Evolutionary conservation across 2,888 invertebrate species (phyloP).

Genomic region (Campoplex nolae): DNA sequence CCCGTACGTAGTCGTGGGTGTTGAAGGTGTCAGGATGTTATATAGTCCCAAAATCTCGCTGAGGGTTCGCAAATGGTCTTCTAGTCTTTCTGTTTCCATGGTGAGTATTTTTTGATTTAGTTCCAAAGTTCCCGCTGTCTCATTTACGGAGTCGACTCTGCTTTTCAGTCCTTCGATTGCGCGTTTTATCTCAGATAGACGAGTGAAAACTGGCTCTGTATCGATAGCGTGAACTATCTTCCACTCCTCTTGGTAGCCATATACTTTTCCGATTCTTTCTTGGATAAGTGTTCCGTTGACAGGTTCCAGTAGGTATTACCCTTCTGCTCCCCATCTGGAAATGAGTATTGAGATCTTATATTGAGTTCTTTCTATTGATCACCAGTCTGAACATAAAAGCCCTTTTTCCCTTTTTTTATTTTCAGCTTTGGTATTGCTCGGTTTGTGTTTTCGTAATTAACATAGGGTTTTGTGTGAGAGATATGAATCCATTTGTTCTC

Average conservation of each 20-base stretch:
- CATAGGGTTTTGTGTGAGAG: slow-evolving; percentile 29
- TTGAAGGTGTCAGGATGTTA: neutral
- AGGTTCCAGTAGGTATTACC: slow-evolving; percentile 17
- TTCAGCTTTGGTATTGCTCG: slow-evolving; percentile 13
- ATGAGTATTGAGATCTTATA: neutral
- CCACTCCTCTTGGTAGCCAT: slow-evolving; percentile 44
- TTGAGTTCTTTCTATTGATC: neutral
- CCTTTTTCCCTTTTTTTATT: slow-evolving; percentile 12
- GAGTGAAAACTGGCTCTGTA: slow-evolving; percentile 10
- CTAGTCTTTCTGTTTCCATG: slow-evolving; percentile 1
- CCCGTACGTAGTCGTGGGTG: neutral
- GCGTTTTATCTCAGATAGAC: slow-evolving; percentile 3
- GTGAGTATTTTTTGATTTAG: slow-evolving; percentile 7
- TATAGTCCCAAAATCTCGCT: slow-evolving; percentile 6
- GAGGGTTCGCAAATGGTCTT: neutral
- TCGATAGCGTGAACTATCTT: slow-evolving; percentile 29
- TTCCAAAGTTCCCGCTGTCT: neutral
- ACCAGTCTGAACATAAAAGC: neutral
- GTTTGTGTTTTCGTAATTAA: slow-evolving; percentile 6
- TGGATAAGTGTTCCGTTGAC: slow-evolving; percentile 39
- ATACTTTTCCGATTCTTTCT: slow-evolving; percentile 25
- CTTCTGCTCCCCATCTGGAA: slow-evolving; percentile 40
- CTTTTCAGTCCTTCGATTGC: neutral
- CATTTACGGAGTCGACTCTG: neutral
- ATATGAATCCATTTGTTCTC: slow-evolving; percentile 32